Base-by-base conservation (phyloP, 2,113 vertebrate genomes). In the Dendropsophus ebraccatus region DNA sequence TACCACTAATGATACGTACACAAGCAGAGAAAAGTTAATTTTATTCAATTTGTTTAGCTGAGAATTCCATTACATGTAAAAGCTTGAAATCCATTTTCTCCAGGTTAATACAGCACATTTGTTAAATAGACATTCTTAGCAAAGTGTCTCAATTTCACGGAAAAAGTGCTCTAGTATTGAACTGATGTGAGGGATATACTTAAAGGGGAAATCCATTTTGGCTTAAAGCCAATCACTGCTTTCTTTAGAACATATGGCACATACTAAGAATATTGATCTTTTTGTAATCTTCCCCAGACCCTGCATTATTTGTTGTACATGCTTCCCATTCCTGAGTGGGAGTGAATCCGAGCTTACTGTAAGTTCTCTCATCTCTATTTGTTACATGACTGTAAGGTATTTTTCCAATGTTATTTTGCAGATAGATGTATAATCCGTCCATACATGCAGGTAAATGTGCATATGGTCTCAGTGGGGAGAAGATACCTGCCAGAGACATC, bases 71-170 rank as follows among this genome's bases (percentile, higher is more conserved):
- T 56, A 65, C 88, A 58, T 77, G 50, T 69, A 72, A 41, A 41
- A 78, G 83, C 79, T 62, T 45, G 82, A 47, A 83, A 87, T 90
- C 92, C 88, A 88, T 89, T 91, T 87, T 58, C 77, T 80, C 10
- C 32, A 60, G 54, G 77, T 60, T 60, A 60, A 80, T 60, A 23
- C 67, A 50, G 25, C 16, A 50, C 73, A 52, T 30, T 76, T 28
- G 25, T 17, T 50, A 28, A 49, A 49, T 49, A 50, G n/a, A 76
- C 50, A 49, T 50, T 70, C 32, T 23, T 41, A 37, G 32, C 19
- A 23, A 21, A 70, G 17, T 70, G 32, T 70, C 35, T 70, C 67
- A n/a, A 19, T 19, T 35, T 69, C 5, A 35, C 30, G 49, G 23
- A 0, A 49, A 75, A 75, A 28, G 41, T 28, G 9, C n/a, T 45